Evolutionary conservation across 2,113 vertebrate species (phyloP).

Genomic region (Crotalus horridus): DNA sequence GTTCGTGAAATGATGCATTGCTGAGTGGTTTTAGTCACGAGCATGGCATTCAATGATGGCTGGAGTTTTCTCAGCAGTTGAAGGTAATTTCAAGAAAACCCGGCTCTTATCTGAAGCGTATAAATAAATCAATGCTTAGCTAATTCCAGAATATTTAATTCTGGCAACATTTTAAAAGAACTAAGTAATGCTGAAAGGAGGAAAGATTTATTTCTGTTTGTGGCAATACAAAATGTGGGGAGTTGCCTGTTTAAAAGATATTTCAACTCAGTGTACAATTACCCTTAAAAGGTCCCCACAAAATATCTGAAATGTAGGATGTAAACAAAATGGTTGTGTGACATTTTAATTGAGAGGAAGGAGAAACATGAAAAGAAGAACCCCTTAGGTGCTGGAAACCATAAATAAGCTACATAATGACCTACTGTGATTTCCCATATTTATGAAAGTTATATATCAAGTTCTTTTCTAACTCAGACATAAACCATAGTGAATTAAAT

Average conservation of each 20-base stretch:
- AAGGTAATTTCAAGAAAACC: background rate
- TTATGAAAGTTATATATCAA: background rate
- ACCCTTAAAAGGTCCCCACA: background rate
- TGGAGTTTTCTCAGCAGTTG: background rate
- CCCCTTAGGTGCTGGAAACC: background rate
- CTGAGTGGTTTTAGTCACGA: background rate
- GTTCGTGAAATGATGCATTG: background rate
- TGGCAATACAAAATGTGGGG: background rate
- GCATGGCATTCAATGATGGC: too few relatives aligned
- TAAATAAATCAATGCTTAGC: background rate
- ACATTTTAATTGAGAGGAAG: background rate
- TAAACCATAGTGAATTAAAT: background rate
- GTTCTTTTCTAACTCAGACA: background rate
- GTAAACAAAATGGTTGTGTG: background rate
- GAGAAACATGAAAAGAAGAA: background rate
- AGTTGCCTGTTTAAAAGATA: background rate
- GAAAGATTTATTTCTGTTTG: background rate
- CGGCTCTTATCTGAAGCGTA: background rate
- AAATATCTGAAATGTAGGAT: background rate
- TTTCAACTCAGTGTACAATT: background rate
- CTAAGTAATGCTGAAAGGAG: background rate
- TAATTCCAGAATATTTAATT: background rate
- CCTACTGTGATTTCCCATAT: background rate
- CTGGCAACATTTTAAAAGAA: background rate
- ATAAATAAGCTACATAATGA: background rate